A percentile compares a stretch with the other conserved stretches of the same genome.
phyloP scores from a whole-genome alignment of 2,888 invertebrate genomes.

The Caenorhabditis wallacei region DNA sequence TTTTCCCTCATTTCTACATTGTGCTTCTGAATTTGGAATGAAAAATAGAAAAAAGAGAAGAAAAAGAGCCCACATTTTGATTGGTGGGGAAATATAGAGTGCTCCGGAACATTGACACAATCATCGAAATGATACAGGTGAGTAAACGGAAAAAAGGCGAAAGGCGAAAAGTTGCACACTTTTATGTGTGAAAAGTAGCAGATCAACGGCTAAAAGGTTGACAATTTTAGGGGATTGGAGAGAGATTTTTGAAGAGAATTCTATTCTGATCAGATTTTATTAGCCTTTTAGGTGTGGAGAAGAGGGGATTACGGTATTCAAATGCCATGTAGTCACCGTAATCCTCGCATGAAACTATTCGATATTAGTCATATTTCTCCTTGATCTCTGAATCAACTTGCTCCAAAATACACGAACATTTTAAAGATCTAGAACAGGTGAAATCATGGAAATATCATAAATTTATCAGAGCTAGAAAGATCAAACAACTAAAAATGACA shows the following conservation, averaged over 20 bases:
- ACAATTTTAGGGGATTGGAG: not conserved
- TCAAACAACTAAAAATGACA: not conserved
- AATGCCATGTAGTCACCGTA: too few relatives aligned
- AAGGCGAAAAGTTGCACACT: slow-evolving; percentile 59
- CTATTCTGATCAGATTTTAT: not conserved
- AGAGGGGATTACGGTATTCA: too few relatives aligned
- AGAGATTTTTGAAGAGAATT: not conserved
- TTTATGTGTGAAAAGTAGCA: not conserved
- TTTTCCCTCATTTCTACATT: slow-evolving; percentile 45
- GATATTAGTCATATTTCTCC: too few relatives aligned
- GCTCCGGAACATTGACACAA: slow-evolving; percentile 52
- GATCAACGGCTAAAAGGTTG: slow-evolving; percentile 47
- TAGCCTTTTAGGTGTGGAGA: not conserved
- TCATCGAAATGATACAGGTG: slow-evolving; percentile 44
- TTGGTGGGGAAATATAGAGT: slow-evolving; percentile 1
- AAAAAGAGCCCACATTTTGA: slow-evolving; percentile 40
- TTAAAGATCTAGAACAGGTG: not conserved
- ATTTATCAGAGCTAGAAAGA: not conserved
- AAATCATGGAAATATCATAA: not conserved
- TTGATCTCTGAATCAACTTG: too few relatives aligned
- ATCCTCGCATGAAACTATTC: too few relatives aligned
- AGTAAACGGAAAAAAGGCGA: slow-evolving; percentile 37
- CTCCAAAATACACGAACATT: too few relatives aligned
- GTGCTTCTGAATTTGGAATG: not conserved
- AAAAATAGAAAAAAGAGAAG: slow-evolving; percentile 11